Percentiles rank a stretch among this genome's conserved stretches.
Evolutionary conservation across 2,113 vertebrate species (phyloP).

Genomic region (Caranx melampygus): DNA sequence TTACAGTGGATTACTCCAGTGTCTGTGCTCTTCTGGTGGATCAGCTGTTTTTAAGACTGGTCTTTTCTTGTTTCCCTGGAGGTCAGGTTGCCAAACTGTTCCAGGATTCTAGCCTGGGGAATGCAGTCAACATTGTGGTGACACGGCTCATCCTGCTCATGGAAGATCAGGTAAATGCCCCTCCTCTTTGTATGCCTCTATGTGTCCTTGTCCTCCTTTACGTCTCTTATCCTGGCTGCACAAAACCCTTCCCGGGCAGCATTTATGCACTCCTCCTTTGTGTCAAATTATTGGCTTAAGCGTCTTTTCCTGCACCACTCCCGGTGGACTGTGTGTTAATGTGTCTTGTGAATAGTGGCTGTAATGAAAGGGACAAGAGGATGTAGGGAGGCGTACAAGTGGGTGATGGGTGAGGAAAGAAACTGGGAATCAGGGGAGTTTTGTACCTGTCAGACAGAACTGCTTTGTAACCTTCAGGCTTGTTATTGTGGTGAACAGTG

Average conservation of each 20-base stretch:
- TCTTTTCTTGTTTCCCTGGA: conserved; percentile 99
- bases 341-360: conserved; percentile 48
- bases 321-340: conserved; percentile 46
- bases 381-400: conserved; percentile 29
- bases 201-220: conserved; percentile 5
- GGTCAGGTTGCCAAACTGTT: conserved; percentile 99
- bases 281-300: conserved; percentile 67
- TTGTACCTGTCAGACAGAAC: conserved; percentile 56
- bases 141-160: conserved; percentile 97
- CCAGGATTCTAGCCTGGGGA: conserved; percentile 99
- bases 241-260: conserved; percentile 6
- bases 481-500: conserved; percentile 48
- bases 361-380: conserved; percentile 50
- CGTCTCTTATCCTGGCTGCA: conserved; percentile 3
- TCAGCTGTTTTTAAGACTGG: conserved; percentile 93
- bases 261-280: conserved; percentile 71
- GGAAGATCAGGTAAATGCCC: conserved; percentile 92
- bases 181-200: background rate
- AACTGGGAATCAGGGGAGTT: conserved; percentile 40
- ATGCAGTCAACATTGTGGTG: conserved; percentile 96
- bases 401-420: conserved; percentile 49
- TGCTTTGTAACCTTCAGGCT: conserved; percentile 69
- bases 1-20: background rate
- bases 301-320: conserved; percentile 60
- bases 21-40: background rate